These are phyloP conservation scores for Sparus aurata DNA, from an alignment of 2,797 vertebrate species.

Conservation along the genomic window DNA sequence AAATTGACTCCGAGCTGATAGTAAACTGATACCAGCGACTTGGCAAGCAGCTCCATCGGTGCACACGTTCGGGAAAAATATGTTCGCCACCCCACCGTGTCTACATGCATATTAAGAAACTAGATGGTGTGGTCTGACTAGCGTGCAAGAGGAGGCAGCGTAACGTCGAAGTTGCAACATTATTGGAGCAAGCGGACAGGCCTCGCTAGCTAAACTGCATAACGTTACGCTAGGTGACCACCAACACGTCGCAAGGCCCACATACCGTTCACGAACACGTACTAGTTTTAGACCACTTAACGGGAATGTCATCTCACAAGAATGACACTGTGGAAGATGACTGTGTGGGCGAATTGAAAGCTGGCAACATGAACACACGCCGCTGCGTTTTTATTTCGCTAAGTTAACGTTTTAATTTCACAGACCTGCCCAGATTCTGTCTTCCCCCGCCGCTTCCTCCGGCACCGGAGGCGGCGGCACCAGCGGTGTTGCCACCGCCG, in stretches of 20 bases:
- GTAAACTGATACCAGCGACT: constrained; percentile 49
- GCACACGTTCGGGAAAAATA: constrained; percentile 22
- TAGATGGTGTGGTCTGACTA: neutral
- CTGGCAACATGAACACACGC: neutral
- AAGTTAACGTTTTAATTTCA: constrained; percentile 65
- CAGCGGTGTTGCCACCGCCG: constrained; percentile 88
- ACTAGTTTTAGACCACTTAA: constrained; percentile 57
- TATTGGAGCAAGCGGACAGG: constrained; percentile 53
- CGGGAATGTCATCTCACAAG: constrained; percentile 75
- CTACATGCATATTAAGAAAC: neutral
- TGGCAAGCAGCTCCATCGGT: constrained; percentile 22
- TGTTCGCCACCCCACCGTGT: neutral
- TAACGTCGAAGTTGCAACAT: constrained; percentile 64
- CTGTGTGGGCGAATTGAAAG: neutral
- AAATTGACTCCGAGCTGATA: constrained; percentile 45
- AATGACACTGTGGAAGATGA: neutral
- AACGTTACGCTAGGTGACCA: constrained; percentile 59
- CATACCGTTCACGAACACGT: constrained; percentile 50
- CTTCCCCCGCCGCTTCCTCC: constrained; percentile 88
- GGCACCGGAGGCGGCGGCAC: constrained; percentile 85
- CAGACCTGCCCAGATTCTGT: constrained; percentile 93
- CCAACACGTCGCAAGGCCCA: constrained; percentile 78
- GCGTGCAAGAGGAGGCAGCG: constrained; percentile 26
- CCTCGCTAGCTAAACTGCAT: constrained; percentile 70
- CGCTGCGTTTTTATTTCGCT: constrained; percentile 40